Base-by-base conservation (phyloP, 2,888 invertebrate genomes). In the Epinotia bilunana region DNA sequence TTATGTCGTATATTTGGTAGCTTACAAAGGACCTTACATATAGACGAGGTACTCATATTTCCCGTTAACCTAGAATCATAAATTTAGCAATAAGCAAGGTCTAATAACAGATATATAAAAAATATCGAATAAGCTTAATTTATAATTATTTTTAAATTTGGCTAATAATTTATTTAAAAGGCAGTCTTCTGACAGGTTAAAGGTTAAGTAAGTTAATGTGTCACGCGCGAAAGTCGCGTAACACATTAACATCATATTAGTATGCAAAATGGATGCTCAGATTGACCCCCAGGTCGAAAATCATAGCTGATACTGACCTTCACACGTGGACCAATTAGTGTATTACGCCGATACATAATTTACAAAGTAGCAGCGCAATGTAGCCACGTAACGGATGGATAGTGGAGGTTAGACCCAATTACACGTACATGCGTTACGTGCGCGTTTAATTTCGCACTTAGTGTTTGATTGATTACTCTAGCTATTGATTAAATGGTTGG, bases 381-480 rank as follows among this genome's bases (percentile, higher is more conserved):
- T 39, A 53, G 33, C 55, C 55, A 67, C 67, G 67, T 67, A 67
- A 67, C 67, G 55, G 53, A 13, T n/a, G 53, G 53, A n/a, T 67
- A 55, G 39, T 55, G 18, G 55, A 9, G 28, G 28, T 5, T 33
- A 65, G 55, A 18, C 20, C 33, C 55, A 67, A 67, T 67, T 67
- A 18, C 53, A 16, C 20, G 6, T 67, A 33, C 53, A 20, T 57
- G 6, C n/a, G 18, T 67, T 67, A 57, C 67, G 67, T 67, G n/a
- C 4, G 67, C 20, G 33, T 39, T 67, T 67, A 67, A 67, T 67
- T 55, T 67, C 55, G 33, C 67, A 57, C 67, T 55, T 67, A 18
- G 13, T 12, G 61, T n/a, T 55, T 57, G 55, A 39, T 57, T 67
- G 55, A 67, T 67, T 39, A 39, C 55, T 67, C 67, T 67, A 39